Percentiles rank a stretch among this genome's conserved stretches.
Evolutionary conservation across 2,888 invertebrate genomes (phyloP).

Genomic region (Trichogramma dendrolimi): DNA sequence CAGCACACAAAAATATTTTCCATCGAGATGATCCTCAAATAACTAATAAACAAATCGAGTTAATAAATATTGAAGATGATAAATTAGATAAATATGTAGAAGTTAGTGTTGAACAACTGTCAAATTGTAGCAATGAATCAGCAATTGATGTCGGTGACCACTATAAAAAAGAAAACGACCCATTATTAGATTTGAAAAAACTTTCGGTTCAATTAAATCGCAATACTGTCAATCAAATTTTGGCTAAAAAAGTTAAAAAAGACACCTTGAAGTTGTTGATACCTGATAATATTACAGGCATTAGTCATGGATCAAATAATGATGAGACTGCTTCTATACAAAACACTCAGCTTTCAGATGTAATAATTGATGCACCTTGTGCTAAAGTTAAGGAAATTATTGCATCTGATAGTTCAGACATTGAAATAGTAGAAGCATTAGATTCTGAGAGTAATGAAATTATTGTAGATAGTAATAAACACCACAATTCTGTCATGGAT

Average conservation of each 20-base stretch:
- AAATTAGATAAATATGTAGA: constrained; percentile 13
- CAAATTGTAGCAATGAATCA: constrained; percentile 8
- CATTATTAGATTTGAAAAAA: constrained; percentile 18
- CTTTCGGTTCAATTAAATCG: constrained; percentile 23
- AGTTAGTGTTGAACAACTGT: constrained; percentile 15
- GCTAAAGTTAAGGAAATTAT: background rate
- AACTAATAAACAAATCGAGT: background rate
- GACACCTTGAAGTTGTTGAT: background rate
- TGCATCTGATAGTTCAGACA: no score
- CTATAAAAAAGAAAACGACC: constrained; percentile 10
- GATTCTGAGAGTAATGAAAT: background rate
- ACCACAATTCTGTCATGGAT: no score
- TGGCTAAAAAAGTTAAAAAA: constrained; percentile 5
- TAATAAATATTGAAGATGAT: background rate
- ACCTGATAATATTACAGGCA: no score
- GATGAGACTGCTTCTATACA: no score
- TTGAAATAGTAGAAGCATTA: background rate
- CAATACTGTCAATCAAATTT: constrained; percentile 10
- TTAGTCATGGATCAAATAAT: no score
- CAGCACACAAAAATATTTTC: background rate
- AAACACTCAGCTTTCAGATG: background rate
- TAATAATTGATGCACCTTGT: background rate
- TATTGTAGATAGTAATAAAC: background rate
- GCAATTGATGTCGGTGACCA: background rate
- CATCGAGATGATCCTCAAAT: background rate